These are phyloP conservation scores for Wasmannia auropunctata DNA, from an alignment of 1,140 invertebrate genomes.

Conservation along the genomic window DNA sequence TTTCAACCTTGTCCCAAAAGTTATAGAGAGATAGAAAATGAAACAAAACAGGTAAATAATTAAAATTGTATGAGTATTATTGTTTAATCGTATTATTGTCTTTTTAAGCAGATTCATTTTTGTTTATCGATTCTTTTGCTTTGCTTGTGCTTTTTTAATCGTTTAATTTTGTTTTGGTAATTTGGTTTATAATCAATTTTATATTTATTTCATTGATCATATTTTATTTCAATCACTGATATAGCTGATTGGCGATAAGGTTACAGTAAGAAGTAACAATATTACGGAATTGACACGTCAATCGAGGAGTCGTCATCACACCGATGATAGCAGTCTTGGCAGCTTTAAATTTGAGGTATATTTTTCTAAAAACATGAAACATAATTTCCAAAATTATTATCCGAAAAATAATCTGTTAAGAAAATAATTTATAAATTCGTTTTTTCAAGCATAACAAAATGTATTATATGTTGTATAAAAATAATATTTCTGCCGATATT, in stretches of 20 bases:
- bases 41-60: constrained; percentile 84
- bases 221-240: constrained; percentile 59
- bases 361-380: constrained; percentile 19
- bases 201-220: constrained; percentile 53
- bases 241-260: constrained; percentile 81
- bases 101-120: background rate
- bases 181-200: background rate
- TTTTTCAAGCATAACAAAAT: background rate
- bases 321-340: constrained; percentile 90
- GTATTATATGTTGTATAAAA: constrained; percentile 9
- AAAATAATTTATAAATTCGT: background rate
- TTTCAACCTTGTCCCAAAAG: constrained; percentile 85
- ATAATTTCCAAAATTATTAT: background rate
- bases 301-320: constrained; percentile 87
- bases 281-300: constrained; percentile 84
- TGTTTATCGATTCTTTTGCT: background rate
- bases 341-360: constrained; percentile 90
- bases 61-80: constrained; percentile 39
- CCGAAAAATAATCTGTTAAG: background rate
- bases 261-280: constrained; percentile 84
- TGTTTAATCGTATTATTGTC: constrained; percentile 28
- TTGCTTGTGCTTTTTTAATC: background rate
- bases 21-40: constrained; percentile 84
- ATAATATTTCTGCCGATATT: constrained; percentile 29
- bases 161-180: background rate